phyloP scores from a whole-genome alignment of 1,140 invertebrate species.

The Drosophila nikananu region DNA sequence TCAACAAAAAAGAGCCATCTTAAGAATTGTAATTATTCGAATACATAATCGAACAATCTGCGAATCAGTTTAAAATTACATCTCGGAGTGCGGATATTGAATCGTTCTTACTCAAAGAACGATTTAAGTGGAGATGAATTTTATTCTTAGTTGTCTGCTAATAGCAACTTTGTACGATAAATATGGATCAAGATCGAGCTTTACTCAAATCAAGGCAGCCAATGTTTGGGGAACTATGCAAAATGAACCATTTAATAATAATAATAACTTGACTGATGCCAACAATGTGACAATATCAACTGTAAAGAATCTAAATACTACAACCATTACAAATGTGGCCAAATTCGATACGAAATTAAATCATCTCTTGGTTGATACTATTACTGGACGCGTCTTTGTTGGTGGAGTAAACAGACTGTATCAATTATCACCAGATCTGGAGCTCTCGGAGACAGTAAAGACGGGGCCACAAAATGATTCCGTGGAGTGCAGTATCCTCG shows the following conservation, averaged over 20 bases:
- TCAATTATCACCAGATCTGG: conserved; percentile 95
- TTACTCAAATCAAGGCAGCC: conserved; percentile 13
- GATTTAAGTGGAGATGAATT: conserved; percentile 59
- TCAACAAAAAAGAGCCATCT: neutral
- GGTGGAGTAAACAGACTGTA: conserved; percentile 97
- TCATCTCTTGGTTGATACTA: conserved; percentile 96
- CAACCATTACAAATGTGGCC: conserved; percentile 71
- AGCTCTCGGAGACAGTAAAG: conserved; percentile 90
- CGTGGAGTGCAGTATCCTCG: conserved; percentile 94
- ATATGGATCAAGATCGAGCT: conserved; percentile 17
- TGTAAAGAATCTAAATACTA: conserved; percentile 47
- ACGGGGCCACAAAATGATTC: conserved; percentile 97
- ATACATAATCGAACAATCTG: conserved; percentile 13
- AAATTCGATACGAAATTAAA: conserved; percentile 86
- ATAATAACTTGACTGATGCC: conserved; percentile 28
- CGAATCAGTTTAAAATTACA: neutral
- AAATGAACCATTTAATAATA: conserved; percentile 20
- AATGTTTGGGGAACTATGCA: conserved; percentile 19
- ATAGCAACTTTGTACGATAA: conserved; percentile 43
- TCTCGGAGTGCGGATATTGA: neutral
- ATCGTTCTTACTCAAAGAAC: conserved; percentile 31
- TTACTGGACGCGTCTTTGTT: conserved; percentile 96
- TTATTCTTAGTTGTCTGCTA: conserved; percentile 57
- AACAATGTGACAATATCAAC: conserved; percentile 48
- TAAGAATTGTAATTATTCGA: neutral